Percentiles rank a stretch among this genome's conserved stretches.
phyloP scores from a whole-genome alignment of 1,140 invertebrate genomes.

The Zaprionus ornatus region DNA sequence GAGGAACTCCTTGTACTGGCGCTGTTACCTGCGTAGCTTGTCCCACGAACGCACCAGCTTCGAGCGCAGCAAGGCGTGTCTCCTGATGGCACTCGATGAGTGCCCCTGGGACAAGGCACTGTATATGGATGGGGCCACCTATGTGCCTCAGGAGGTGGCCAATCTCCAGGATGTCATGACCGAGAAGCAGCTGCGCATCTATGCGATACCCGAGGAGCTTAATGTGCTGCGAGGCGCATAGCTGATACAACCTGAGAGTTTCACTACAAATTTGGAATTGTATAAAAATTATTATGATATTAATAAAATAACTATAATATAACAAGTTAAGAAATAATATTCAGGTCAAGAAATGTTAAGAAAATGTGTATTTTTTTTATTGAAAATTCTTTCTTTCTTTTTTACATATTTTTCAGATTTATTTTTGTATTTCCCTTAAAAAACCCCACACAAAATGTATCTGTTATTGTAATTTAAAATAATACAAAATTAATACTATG shows the following conservation, averaged over 20 bases:
- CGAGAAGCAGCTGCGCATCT: slow-evolving; percentile 89
- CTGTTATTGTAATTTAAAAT: no score
- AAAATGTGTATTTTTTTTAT: no score
- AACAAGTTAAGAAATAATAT: no score
- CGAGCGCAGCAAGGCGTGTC: slow-evolving; percentile 82
- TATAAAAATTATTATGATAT: no score
- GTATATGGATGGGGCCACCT: slow-evolving; percentile 85
- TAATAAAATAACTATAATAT: no score
- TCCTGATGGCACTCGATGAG: slow-evolving; percentile 86
- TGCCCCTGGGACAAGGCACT: slow-evolving; percentile 89
- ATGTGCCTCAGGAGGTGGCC: slow-evolving; percentile 85
- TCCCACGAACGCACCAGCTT: slow-evolving; percentile 56
- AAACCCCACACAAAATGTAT: no score
- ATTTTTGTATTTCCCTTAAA: no score
- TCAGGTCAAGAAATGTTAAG: no score
- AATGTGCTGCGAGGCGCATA: slow-evolving; percentile 85
- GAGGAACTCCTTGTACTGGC: slow-evolving; percentile 81
- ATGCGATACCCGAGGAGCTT: slow-evolving; percentile 89
- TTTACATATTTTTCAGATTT: no score
- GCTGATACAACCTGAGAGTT: not conserved
- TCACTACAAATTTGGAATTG: no score
- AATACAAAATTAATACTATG: no score
- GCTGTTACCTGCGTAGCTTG: slow-evolving; percentile 67
- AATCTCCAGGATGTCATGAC: slow-evolving; percentile 89
- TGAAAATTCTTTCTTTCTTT: no score